Conservation (phyloP, 2,888 invertebrate genomes). For the Spilarctia lutea region DNA sequence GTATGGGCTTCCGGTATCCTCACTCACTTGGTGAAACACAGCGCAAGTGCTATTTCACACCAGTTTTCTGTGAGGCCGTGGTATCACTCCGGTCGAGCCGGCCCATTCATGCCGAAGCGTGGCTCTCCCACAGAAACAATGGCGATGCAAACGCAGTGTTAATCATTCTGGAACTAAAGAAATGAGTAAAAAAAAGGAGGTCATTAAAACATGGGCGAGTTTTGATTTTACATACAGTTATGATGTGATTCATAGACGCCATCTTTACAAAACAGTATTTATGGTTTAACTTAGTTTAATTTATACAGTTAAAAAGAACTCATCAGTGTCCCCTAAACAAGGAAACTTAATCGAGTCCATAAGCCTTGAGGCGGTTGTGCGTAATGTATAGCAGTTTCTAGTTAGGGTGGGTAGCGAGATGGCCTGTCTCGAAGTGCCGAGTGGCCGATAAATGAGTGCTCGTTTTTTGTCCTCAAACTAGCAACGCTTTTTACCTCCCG, state of each 20-base stretch:
- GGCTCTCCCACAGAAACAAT: no score
- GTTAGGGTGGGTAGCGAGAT: constrained; percentile 58
- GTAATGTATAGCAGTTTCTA: constrained; percentile 51
- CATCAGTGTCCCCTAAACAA: constrained; percentile 44
- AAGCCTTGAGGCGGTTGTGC: constrained; percentile 46
- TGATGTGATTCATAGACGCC: background rate
- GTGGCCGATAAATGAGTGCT: constrained; percentile 82
- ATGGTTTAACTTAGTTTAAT: constrained; percentile 20
- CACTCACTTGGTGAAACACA: no score
- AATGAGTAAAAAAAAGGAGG: no score
- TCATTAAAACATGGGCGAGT: background rate
- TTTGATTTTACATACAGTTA: background rate
- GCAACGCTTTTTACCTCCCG: constrained; percentile 77
- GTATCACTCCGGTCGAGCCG: no score
- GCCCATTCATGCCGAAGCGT: no score
- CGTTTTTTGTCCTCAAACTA: constrained; percentile 85
- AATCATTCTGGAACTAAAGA: background rate
- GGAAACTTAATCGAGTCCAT: constrained; percentile 42
- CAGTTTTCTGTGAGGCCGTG: no score
- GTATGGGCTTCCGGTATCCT: no score
- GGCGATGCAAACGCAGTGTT: no score
- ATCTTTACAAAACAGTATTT: constrained; percentile 10
- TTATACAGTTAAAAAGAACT: constrained; percentile 36
- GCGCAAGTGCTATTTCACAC: no score
- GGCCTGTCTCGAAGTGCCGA: constrained; percentile 75